Conservation (phyloP, 2,113 vertebrate species). For the Gymnocephalus cernua region DNA sequence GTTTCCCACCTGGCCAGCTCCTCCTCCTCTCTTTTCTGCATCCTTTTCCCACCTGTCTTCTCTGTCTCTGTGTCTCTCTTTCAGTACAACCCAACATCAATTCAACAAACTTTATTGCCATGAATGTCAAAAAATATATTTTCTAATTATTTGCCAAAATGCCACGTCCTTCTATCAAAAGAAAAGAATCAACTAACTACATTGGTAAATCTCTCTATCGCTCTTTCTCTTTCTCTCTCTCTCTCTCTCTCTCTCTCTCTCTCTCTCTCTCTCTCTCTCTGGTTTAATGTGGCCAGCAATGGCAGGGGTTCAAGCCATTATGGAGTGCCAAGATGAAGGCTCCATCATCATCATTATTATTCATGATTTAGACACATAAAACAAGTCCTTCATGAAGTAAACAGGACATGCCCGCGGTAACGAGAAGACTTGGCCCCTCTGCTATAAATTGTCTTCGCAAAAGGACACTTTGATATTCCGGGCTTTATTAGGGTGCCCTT, state of each 20-base stretch:
- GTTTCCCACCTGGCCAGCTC: conserved; percentile 47
- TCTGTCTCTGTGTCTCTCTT: conserved; percentile 13
- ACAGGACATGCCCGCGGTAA: conserved; percentile 63
- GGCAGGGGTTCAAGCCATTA: conserved; percentile 52
- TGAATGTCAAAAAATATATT: conserved; percentile 45
- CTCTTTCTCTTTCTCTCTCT: conserved; percentile 33
- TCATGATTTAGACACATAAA: conserved; percentile 67
- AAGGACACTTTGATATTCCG: conserved; percentile 72
- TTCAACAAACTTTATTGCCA: conserved; percentile 27
- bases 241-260: conserved; percentile 33
- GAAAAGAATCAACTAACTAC: conserved; percentile 5
- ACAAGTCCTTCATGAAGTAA: conserved; percentile 69
- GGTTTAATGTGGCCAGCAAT: conserved; percentile 46
- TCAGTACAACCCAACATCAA: conserved; percentile 22
- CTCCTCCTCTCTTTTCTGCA: conserved; percentile 21
- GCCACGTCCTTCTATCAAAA: conserved; percentile 9
- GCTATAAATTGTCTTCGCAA: conserved; percentile 60
- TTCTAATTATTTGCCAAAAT: conserved; percentile 46
- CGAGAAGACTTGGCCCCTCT: conserved; percentile 39
- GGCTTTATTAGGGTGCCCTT: conserved; percentile 72
- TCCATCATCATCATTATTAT: conserved; percentile 64
- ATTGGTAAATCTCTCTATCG: conserved; percentile 38
- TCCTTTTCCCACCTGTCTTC: not conserved
- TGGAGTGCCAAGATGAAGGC: conserved; percentile 55
- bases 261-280: conserved; percentile 19